These are phyloP conservation scores for Criorhina ranunculi DNA, from an alignment of 2,888 invertebrate species.

Conservation along the genomic window DNA sequence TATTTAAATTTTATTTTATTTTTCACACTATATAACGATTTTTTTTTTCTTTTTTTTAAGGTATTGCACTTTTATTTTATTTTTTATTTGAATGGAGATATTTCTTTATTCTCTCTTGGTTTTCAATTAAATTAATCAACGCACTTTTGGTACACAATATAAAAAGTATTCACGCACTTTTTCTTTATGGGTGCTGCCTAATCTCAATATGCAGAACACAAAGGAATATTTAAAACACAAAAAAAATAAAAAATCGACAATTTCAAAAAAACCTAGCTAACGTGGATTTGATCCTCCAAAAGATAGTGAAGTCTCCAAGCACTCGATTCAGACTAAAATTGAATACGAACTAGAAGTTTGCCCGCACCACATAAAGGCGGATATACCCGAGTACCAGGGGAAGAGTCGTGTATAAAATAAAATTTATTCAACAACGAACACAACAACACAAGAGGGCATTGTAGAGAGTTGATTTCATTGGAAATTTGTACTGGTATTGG, in stretches of 20 bases:
- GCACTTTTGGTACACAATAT: constrained; percentile 33
- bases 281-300: constrained; percentile 84
- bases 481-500: constrained; percentile 51
- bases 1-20: constrained; percentile 15
- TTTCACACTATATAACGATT: constrained; percentile 35
- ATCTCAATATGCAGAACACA: constrained; percentile 45
- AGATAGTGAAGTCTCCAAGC: constrained; percentile 84
- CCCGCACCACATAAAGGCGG: constrained; percentile 75
- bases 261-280: constrained; percentile 78
- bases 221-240: constrained; percentile 21
- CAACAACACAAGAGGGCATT: constrained; percentile 41
- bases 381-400: constrained; percentile 56
- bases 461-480: constrained; percentile 67
- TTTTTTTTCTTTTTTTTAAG: constrained; percentile 33
- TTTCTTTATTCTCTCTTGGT: constrained; percentile 37
- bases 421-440: constrained; percentile 69
- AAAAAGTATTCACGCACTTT: constrained; percentile 44
- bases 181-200: constrained; percentile 22
- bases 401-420: constrained; percentile 39
- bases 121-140: constrained; percentile 12
- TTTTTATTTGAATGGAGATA: constrained; percentile 33
- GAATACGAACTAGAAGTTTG: constrained; percentile 69
- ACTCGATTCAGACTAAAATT: constrained; percentile 80
- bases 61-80: constrained; percentile 57
- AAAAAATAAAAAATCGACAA: constrained; percentile 45